These are phyloP conservation scores for Glossophaga mutica DNA, from an alignment of 2,797 vertebrate species.

Conservation along the genomic window DNA sequence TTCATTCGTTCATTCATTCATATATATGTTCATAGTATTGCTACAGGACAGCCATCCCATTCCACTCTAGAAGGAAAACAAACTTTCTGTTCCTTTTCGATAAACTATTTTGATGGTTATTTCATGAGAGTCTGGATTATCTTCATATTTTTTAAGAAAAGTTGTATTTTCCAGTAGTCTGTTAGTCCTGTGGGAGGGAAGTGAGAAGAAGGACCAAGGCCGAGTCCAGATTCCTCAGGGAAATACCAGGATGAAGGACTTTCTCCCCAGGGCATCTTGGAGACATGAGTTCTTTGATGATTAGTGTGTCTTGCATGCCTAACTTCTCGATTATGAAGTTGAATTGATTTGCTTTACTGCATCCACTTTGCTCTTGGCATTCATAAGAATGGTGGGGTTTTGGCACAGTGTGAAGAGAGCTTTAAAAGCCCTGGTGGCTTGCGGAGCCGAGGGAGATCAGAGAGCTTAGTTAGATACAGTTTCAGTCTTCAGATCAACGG, in stretches of 20 bases:
- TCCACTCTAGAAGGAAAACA: not conserved
- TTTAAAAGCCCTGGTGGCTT: not conserved
- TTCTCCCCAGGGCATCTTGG: not conserved
- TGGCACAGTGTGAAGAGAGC: not conserved
- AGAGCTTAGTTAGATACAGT: not conserved
- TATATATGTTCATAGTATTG: not conserved
- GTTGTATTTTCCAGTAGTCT: not conserved
- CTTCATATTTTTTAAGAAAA: not conserved
- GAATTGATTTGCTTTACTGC: constrained; percentile 29
- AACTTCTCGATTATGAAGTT: constrained; percentile 46
- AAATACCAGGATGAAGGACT: not conserved
- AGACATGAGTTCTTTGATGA: not conserved
- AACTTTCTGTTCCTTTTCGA: not conserved
- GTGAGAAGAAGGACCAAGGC: not conserved
- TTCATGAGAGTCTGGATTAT: not conserved
- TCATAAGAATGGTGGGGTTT: not conserved
- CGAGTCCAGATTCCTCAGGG: not conserved
- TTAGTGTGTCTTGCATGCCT: not conserved
- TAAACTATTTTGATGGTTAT: not conserved
- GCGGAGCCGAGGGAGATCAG: not conserved
- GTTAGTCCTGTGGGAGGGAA: not conserved
- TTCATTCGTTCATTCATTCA: not conserved
- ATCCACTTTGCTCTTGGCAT: constrained; percentile 26
- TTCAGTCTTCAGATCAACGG: not conserved
- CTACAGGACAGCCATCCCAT: not conserved